Conservation (phyloP, 1,140 invertebrate genomes). For the Melitaea cinxia region DNA sequence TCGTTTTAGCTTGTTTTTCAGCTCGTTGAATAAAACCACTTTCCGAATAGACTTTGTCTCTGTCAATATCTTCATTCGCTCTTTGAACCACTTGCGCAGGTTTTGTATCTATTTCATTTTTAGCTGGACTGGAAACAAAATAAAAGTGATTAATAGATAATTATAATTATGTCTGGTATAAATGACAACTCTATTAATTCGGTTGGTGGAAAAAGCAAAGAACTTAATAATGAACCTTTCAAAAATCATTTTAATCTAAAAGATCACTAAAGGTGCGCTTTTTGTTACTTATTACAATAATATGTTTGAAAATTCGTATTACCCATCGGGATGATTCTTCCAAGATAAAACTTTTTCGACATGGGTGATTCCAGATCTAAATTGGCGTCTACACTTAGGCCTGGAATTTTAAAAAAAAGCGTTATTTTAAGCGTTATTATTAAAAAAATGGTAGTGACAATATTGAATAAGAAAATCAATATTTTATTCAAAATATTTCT, state of each 20-base stretch:
- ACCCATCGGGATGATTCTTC: slow-evolving; percentile 71
- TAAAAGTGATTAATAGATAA: neutral
- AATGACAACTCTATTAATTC: too few relatives aligned
- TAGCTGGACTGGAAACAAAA: slow-evolving; percentile 49
- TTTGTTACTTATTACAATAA: too few relatives aligned
- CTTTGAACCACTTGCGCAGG: slow-evolving; percentile 30
- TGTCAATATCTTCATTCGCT: slow-evolving; percentile 29
- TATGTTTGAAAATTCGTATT: slow-evolving; percentile 28
- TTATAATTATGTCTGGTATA: neutral
- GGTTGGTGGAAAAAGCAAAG: too few relatives aligned
- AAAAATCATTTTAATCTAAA: too few relatives aligned
- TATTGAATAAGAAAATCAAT: too few relatives aligned
- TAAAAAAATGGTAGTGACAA: slow-evolving; percentile 13
- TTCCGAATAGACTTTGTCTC: slow-evolving; percentile 53
- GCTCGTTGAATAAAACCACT: slow-evolving; percentile 50
- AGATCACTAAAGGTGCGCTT: too few relatives aligned
- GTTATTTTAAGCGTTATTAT: too few relatives aligned
- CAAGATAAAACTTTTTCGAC: slow-evolving; percentile 61
- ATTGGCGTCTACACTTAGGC: slow-evolving; percentile 69
- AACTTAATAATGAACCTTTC: too few relatives aligned
- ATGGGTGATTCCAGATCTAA: slow-evolving; percentile 65
- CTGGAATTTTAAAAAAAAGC: too few relatives aligned
- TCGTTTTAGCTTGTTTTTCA: neutral
- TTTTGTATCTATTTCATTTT: slow-evolving; percentile 44
- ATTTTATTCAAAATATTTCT: too few relatives aligned